Evolutionary conservation across 2,797 vertebrate species (phyloP).

Genomic region (Enteromius viviparus): DNA sequence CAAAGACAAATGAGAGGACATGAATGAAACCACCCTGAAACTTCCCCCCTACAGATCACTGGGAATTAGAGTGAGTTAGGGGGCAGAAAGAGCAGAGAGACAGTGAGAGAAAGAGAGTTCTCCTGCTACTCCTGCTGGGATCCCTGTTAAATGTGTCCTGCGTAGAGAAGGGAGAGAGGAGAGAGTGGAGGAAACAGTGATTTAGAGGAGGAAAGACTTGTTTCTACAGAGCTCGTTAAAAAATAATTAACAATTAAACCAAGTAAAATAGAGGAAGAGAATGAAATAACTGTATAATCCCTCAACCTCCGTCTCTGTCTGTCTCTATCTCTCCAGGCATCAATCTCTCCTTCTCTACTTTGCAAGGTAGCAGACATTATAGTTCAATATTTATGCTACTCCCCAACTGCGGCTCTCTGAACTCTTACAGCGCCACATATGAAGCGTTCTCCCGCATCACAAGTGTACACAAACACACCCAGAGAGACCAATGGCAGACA

Average conservation of each 20-base stretch:
- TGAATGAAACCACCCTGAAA: constrained; percentile 50
- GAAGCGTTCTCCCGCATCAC: neutral
- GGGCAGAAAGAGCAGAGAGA: constrained; percentile 31
- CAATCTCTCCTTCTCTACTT: constrained; percentile 28
- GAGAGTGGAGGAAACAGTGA: constrained; percentile 29
- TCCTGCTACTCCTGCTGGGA: constrained; percentile 29
- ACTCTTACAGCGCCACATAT: neutral
- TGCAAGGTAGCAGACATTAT: constrained; percentile 19
- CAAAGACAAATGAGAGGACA: constrained; percentile 49
- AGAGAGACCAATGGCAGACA: neutral
- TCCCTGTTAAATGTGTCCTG: constrained; percentile 36
- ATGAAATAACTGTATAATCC: constrained; percentile 38
- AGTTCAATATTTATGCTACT: constrained; percentile 37
- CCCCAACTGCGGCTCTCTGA: neutral
- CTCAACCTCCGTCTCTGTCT: constrained; percentile 23
- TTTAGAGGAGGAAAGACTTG: constrained; percentile 36
- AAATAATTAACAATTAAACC: constrained; percentile 49
- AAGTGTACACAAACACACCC: neutral
- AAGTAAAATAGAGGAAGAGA: constrained; percentile 44
- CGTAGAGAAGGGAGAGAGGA: constrained; percentile 4
- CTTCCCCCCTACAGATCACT: constrained; percentile 37
- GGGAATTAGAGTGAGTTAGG: constrained; percentile 46
- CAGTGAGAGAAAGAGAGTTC: constrained; percentile 31
- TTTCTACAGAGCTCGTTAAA: constrained; percentile 45
- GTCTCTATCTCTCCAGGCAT: constrained; percentile 14